phyloP scores from a whole-genome alignment of 2,888 invertebrate genomes.

The Cephus pygmeus region DNA sequence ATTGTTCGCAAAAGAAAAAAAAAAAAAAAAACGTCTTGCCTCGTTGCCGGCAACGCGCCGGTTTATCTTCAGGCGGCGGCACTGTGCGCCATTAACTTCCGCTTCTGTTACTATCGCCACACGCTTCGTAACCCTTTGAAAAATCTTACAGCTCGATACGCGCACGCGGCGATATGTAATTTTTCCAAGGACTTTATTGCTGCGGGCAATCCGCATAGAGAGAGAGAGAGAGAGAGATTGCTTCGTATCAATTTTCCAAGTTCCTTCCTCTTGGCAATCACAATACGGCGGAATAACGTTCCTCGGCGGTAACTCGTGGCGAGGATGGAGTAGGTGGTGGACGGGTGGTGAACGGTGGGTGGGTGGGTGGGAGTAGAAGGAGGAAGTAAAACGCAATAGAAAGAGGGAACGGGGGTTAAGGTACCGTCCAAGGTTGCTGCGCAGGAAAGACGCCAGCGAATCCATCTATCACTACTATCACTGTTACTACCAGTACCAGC shows the following conservation, averaged over 20 bases:
- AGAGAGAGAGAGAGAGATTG: background rate
- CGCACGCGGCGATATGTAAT: background rate
- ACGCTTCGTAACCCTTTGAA: background rate
- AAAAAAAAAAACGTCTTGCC: background rate
- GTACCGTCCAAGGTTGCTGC: conserved; percentile 6
- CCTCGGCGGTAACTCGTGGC: background rate
- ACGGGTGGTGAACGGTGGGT: too few species aligned
- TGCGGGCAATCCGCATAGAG: background rate
- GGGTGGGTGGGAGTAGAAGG: too few species aligned
- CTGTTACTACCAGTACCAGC: background rate
- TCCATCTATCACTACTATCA: background rate
- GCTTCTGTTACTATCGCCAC: background rate
- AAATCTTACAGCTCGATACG: background rate
- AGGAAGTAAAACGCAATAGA: background rate
- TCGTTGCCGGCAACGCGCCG: background rate
- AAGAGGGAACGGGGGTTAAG: conserved; percentile 4
- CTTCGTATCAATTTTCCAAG: background rate
- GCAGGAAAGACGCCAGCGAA: background rate
- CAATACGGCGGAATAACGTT: background rate
- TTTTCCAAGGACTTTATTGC: background rate
- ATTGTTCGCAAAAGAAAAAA: background rate
- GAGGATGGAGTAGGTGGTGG: background rate
- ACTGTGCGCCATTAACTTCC: background rate
- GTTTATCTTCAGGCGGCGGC: background rate
- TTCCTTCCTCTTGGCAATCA: background rate